A percentile compares a stretch with the other conserved stretches of the same genome.
Conservation (phyloP, 2,797 vertebrate species). For the Acanthurus tractus region DNA sequence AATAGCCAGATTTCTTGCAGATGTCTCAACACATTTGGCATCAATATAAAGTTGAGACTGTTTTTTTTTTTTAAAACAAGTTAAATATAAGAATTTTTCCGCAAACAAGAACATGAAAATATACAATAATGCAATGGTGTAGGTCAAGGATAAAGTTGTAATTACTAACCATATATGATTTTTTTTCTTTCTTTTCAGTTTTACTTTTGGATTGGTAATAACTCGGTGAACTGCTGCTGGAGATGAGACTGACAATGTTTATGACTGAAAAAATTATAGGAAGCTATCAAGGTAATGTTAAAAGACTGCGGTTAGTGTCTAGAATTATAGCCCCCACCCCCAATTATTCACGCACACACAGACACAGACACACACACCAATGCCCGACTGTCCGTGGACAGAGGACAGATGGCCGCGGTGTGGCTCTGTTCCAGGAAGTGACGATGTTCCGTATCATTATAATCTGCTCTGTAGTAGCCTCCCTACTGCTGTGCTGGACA, state of each 20-base stretch:
- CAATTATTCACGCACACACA: conserved; percentile 11
- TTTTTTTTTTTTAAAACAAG: too few relatives aligned
- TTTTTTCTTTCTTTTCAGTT: too few relatives aligned
- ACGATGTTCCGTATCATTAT: conserved; percentile 84
- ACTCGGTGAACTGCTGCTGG: too few relatives aligned
- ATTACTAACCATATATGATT: too few relatives aligned
- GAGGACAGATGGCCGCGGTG: conserved; percentile 84
- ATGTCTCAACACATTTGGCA: too few relatives aligned
- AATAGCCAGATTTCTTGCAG: too few relatives aligned
- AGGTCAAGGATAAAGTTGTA: too few relatives aligned
- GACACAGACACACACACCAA: conserved; percentile 48
- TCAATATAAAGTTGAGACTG: too few relatives aligned
- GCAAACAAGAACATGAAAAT: too few relatives aligned
- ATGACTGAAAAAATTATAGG: conserved; percentile 32
- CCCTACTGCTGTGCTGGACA: conserved; percentile 83
- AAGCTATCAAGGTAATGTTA: conserved; percentile 54
- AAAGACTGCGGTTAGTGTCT: conserved; percentile 57
- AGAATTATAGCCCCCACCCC: conserved; percentile 50
- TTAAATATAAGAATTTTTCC: too few relatives aligned
- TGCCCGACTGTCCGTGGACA: conserved; percentile 76
- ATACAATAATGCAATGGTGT: too few relatives aligned
- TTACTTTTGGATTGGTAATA: too few relatives aligned
- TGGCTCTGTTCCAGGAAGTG: conserved; percentile 84
- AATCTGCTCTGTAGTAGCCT: conserved; percentile 84
- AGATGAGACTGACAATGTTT: conserved; percentile 20